phyloP scores from a whole-genome alignment of 1,140 invertebrate species.

The Listronotus oregonensis region DNA sequence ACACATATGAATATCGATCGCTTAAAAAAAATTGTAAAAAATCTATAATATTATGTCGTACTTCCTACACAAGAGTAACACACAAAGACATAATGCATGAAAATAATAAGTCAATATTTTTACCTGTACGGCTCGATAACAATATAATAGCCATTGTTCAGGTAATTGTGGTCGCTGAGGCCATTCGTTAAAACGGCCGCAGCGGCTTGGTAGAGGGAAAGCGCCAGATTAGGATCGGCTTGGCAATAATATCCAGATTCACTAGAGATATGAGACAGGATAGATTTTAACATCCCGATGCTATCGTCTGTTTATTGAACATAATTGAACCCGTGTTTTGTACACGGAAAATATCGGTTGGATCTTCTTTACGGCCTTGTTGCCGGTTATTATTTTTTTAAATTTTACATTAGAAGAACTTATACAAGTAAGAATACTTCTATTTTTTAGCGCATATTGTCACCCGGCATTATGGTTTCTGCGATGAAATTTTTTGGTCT shows the following conservation, averaged over 20 bases:
- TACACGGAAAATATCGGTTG: constrained; percentile 17
- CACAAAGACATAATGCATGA: constrained; percentile 40
- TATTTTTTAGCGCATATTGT: too few species aligned
- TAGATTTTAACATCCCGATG: constrained; percentile 47
- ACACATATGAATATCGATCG: constrained; percentile 16
- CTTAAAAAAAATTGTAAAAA: constrained; percentile 23
- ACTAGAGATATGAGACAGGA: constrained; percentile 44
- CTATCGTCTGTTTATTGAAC: constrained; percentile 53
- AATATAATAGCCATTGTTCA: constrained; percentile 57
- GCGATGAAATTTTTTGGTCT: too few species aligned
- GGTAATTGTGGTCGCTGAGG: constrained; percentile 54
- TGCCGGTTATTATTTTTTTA: too few species aligned
- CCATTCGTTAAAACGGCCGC: constrained; percentile 50
- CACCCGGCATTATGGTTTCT: too few species aligned
- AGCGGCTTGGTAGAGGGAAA: constrained; percentile 32
- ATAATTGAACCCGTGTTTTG: constrained; percentile 49
- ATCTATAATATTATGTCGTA: constrained; percentile 4
- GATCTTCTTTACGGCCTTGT: constrained; percentile 15
- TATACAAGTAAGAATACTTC: too few species aligned
- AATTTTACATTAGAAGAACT: too few species aligned
- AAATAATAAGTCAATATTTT: constrained; percentile 57
- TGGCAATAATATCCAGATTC: constrained; percentile 47
- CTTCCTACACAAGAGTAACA: constrained; percentile 26
- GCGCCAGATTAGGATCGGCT: constrained; percentile 41
- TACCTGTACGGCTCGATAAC: constrained; percentile 53